These are phyloP conservation scores for Xiphophorus hellerii DNA, from an alignment of 2,113 vertebrate genomes.

Conservation along the genomic window DNA sequence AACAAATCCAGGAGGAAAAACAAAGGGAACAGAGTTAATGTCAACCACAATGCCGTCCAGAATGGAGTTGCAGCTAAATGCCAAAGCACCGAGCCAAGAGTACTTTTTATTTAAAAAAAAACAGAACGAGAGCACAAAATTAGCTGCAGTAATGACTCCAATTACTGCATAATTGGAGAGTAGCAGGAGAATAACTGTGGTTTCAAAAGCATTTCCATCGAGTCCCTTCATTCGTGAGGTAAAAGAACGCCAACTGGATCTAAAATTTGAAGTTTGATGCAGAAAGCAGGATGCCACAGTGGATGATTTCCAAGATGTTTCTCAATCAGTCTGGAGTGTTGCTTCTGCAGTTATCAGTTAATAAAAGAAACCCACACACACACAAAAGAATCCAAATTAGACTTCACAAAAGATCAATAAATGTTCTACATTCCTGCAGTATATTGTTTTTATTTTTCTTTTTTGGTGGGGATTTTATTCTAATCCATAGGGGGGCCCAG, in stretches of 20 bases:
- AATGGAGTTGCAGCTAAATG: no score
- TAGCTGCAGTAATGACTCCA: background rate
- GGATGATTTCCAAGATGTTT: background rate
- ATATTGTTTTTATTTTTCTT: background rate
- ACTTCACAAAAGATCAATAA: background rate
- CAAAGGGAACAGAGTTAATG: no score
- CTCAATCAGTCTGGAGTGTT: background rate
- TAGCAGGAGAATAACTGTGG: background rate
- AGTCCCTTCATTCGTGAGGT: background rate
- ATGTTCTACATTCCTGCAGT: background rate
- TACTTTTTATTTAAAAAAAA: background rate
- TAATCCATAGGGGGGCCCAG: no score
- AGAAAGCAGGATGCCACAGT: no score
- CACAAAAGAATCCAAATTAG: background rate
- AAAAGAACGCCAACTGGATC: background rate
- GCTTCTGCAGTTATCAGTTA: background rate
- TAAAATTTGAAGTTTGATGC: background rate
- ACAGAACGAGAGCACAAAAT: background rate
- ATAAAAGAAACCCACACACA: background rate
- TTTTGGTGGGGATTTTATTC: no score
- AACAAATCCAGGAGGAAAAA: background rate
- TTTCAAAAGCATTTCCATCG: background rate
- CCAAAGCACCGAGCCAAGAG: background rate
- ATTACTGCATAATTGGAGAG: background rate
- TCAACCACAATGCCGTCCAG: no score